A percentile compares a stretch with the other conserved stretches of the same genome.
These are phyloP conservation scores for Ridgeia piscesae DNA, from an alignment of 1,140 invertebrate species.

Conservation along the genomic window DNA sequence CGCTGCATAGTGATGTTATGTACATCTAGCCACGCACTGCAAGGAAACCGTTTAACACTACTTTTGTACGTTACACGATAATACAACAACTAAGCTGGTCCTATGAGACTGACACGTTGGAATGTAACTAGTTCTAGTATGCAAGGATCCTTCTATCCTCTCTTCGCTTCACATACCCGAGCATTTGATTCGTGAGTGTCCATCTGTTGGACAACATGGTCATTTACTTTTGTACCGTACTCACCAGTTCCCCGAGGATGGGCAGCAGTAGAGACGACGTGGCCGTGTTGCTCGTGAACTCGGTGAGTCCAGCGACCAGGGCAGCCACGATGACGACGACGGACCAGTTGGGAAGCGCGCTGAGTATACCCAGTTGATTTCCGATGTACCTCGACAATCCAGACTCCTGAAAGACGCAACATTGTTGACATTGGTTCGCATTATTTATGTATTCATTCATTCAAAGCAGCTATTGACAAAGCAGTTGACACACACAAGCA, in stretches of 20 bases:
- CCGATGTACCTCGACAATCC: slow-evolving; percentile 46
- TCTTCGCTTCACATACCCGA: neutral
- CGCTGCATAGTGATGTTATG: too few relatives aligned
- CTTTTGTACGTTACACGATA: too few relatives aligned
- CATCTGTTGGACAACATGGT: neutral
- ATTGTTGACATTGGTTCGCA: neutral
- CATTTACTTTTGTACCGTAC: slow-evolving; percentile 37
- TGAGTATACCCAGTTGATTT: slow-evolving; percentile 36
- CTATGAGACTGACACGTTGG: too few relatives aligned
- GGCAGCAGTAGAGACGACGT: slow-evolving; percentile 84
- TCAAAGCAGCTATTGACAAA: too few relatives aligned
- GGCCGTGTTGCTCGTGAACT: slow-evolving; percentile 64
- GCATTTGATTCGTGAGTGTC: neutral
- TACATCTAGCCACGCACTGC: too few relatives aligned
- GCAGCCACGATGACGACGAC: slow-evolving; percentile 48
- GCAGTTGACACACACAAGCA: too few relatives aligned
- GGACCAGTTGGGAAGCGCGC: slow-evolving; percentile 39
- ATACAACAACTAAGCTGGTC: too few relatives aligned
- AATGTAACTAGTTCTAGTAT: too few relatives aligned
- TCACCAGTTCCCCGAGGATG: slow-evolving; percentile 62
- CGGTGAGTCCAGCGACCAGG: slow-evolving; percentile 56
- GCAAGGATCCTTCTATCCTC: too few relatives aligned
- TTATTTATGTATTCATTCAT: neutral
- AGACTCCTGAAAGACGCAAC: slow-evolving; percentile 39
- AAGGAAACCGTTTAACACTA: too few relatives aligned